phyloP scores from a whole-genome alignment of 2,797 vertebrate genomes.

The Poeciliopsis turneri region DNA sequence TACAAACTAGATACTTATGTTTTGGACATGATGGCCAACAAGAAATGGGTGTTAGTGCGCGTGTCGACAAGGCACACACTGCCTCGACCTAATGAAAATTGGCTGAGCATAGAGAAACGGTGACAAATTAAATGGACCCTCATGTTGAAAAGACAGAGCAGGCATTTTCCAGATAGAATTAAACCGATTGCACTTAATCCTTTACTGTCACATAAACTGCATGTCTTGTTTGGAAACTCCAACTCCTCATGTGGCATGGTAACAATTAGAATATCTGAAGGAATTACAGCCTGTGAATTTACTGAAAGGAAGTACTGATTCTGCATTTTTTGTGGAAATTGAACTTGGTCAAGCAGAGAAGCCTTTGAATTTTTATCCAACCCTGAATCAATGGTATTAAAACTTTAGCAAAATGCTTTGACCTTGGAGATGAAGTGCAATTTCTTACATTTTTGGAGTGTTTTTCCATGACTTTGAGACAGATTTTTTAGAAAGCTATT shows the following conservation, averaged over 20 bases:
- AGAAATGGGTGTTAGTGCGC: constrained; percentile 59
- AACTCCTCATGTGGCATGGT: constrained; percentile 13
- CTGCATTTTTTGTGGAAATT: background rate
- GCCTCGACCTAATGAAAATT: constrained; percentile 65
- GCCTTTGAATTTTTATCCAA: background rate
- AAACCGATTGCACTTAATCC: constrained; percentile 62
- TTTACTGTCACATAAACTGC: constrained; percentile 42
- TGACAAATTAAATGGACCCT: constrained; percentile 70
- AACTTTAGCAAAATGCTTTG: background rate
- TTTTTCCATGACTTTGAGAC: background rate
- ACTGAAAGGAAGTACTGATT: background rate
- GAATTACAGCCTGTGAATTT: background rate
- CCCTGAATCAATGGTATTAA: background rate
- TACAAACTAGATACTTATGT: constrained; percentile 67
- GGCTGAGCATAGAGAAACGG: constrained; percentile 63
- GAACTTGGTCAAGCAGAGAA: background rate
- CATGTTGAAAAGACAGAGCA: constrained; percentile 44
- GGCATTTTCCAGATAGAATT: constrained; percentile 59
- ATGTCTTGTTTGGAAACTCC: constrained; percentile 41
- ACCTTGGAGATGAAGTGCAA: background rate
- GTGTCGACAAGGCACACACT: constrained; percentile 42
- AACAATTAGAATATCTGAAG: constrained; percentile 14
- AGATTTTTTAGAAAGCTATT: background rate
- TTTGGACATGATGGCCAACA: constrained; percentile 62
- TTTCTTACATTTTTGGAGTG: background rate